Conservation (phyloP, 2,888 invertebrate genomes). For the Nematopogon swammerdamellus region DNA sequence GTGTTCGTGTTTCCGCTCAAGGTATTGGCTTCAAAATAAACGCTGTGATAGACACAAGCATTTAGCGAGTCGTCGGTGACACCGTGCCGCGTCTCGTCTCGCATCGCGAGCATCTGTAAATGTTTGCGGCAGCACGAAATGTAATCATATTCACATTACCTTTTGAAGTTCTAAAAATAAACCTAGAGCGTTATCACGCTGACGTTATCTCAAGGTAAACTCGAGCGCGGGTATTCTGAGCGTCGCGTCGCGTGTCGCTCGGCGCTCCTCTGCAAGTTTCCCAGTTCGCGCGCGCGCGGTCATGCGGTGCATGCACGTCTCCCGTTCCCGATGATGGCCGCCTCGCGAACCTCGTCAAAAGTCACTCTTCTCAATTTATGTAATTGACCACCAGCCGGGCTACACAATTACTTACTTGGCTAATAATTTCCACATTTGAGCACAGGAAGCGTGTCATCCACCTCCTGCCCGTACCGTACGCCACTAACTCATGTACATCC, state of each 20-base stretch:
- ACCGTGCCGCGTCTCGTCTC: background rate
- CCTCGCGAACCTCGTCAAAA: slow-evolving; percentile 33
- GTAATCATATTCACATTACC: slow-evolving; percentile 34
- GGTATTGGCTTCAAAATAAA: background rate
- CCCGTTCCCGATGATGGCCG: too few relatives aligned
- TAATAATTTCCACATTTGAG: slow-evolving; percentile 54
- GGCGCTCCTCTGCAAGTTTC: background rate
- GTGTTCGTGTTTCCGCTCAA: background rate
- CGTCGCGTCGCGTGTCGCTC: background rate
- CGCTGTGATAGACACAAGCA: background rate
- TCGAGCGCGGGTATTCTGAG: slow-evolving; percentile 16
- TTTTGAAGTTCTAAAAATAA: slow-evolving; percentile 50
- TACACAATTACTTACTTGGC: slow-evolving; percentile 52
- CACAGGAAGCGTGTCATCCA: slow-evolving; percentile 47
- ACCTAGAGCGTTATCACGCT: slow-evolving; percentile 36
- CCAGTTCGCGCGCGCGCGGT: too few relatives aligned
- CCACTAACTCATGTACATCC: too few relatives aligned
- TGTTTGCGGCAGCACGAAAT: slow-evolving; percentile 1
- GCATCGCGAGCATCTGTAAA: background rate
- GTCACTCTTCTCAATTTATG: slow-evolving; percentile 49
- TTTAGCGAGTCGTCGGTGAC: background rate
- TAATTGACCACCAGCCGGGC: slow-evolving; percentile 46
- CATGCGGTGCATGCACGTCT: too few relatives aligned
- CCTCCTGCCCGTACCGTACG: too few relatives aligned
- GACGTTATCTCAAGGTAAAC: slow-evolving; percentile 50